Evolutionary conservation across 2,113 vertebrate genomes (phyloP), one percentile per base, ranked within the genome.

Genomic region (Ammodytes marinus): DNA sequence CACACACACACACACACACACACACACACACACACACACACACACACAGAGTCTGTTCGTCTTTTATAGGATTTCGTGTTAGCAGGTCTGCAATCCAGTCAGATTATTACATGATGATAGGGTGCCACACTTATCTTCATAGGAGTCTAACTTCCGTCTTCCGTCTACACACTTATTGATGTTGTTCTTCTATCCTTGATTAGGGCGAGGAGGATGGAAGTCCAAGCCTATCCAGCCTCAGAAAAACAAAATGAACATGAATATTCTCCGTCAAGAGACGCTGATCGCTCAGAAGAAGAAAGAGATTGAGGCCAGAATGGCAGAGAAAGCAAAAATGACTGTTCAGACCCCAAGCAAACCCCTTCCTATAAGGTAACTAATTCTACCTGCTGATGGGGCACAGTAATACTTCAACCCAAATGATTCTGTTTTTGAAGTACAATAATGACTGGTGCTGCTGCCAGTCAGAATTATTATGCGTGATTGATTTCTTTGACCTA

Each of bases 201-300:
- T 42, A 96, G 97, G 96, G 12, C 96, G 97, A 49, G 95, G 95
- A 3, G 96, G 95, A 70, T 96, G 96, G 59, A 98, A 96, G 94
- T 96, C 95, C 12, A 96, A 95, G 45, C 80, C 96, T 0, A 89
- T 49, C n/a, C 92, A 91, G 40, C 70, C 92, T 3, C 94, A 96
- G 6, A 98, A 98, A 82, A 96, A 95, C 78, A 99, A 98, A 89
- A 94, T 95, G 42, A 98, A 95, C 13, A 93, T 96, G 91, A 98
- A 98, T 73, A 97, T 99, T 39, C 94, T 97, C 47, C 96, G 97
- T 14, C 98, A 99, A 60, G 98, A 99, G 84, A 97, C 97, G 88
- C 92, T 99, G 39, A 99, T 99, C 0, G 98, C 97, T 0, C 96
- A 99, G 94, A 99, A 99, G 47, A 99, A 99, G 79, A 90, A 94